Conservation (phyloP, 2,888 invertebrate species). For the Leucophenga montana region DNA sequence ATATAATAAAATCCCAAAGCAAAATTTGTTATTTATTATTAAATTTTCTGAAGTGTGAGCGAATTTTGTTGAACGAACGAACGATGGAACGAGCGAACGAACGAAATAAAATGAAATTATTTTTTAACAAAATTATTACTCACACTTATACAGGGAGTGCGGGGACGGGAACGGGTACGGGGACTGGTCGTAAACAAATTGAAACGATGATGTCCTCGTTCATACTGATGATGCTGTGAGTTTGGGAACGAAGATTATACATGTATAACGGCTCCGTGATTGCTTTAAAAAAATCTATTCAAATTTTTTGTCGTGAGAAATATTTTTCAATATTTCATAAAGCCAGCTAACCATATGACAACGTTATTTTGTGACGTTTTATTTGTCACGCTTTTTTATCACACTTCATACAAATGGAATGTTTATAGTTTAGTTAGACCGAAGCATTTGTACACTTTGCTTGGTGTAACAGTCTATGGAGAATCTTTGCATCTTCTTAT, state of each 20-base stretch:
- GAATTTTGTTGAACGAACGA: slow-evolving; percentile 4
- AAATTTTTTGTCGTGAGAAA: not conserved
- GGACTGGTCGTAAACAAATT: not conserved
- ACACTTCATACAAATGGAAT: slow-evolving; percentile 49
- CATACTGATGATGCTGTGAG: not conserved
- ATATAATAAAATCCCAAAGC: not conserved
- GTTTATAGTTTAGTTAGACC: too few relatives aligned
- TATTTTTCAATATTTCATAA: slow-evolving; percentile 18
- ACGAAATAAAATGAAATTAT: slow-evolving; percentile 24
- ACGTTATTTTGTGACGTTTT: slow-evolving; percentile 54
- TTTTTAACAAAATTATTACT: slow-evolving; percentile 24
- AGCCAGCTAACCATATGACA: slow-evolving; percentile 11
- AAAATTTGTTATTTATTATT: slow-evolving; percentile 18
- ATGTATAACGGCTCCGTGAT: not conserved
- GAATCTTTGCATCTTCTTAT: too few relatives aligned
- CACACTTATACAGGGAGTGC: too few relatives aligned
- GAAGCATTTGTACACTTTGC: too few relatives aligned
- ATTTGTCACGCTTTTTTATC: slow-evolving; percentile 67
- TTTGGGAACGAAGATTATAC: too few relatives aligned
- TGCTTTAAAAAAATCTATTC: not conserved
- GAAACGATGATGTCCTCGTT: not conserved
- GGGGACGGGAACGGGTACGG: too few relatives aligned
- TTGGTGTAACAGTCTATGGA: too few relatives aligned
- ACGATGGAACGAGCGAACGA: not conserved
- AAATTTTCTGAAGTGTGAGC: slow-evolving; percentile 15